Percentiles rank a stretch among this genome's conserved stretches.
phyloP scores from a whole-genome alignment of 2,888 invertebrate species.

The Ophion ellenae region DNA sequence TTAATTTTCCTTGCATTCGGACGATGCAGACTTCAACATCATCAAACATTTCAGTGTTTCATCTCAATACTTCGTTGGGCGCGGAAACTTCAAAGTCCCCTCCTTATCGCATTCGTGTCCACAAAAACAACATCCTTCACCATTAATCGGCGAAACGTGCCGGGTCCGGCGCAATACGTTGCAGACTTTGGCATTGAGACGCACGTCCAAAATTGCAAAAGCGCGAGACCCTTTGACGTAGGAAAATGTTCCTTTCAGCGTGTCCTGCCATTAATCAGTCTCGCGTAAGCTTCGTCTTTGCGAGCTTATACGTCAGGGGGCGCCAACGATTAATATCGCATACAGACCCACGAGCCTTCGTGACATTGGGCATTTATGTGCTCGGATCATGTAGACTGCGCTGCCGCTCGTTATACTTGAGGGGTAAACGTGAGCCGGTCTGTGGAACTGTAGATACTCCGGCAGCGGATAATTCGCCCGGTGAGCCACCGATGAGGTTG shows the following conservation, averaged over 20 bases:
- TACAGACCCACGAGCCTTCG: conserved; percentile 5
- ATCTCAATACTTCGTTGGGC: too few species aligned
- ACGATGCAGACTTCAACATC: too few species aligned
- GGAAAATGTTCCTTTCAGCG: not conserved
- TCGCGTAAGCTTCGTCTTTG: not conserved
- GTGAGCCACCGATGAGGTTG: conserved; percentile 53
- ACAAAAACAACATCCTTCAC: not conserved
- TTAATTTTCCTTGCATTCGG: too few species aligned
- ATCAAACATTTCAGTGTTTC: too few species aligned
- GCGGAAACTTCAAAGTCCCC: too few species aligned
- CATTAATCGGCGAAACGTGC: not conserved
- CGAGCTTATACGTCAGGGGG: not conserved
- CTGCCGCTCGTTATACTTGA: not conserved
- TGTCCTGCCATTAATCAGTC: conserved; percentile 27
- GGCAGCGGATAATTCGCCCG: conserved; percentile 20
- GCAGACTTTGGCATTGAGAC: not conserved
- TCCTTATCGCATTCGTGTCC: too few species aligned
- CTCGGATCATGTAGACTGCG: not conserved
- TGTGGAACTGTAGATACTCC: not conserved
- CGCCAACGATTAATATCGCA: not conserved
- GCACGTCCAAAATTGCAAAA: not conserved
- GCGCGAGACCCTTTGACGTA: not conserved
- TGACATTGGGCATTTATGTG: conserved; percentile 32
- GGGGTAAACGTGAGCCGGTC: not conserved
- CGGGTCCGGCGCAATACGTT: not conserved